These are phyloP conservation scores for Petrocephalus microphthalmus DNA, from an alignment of 2,113 vertebrate species.

Conservation along the genomic window DNA sequence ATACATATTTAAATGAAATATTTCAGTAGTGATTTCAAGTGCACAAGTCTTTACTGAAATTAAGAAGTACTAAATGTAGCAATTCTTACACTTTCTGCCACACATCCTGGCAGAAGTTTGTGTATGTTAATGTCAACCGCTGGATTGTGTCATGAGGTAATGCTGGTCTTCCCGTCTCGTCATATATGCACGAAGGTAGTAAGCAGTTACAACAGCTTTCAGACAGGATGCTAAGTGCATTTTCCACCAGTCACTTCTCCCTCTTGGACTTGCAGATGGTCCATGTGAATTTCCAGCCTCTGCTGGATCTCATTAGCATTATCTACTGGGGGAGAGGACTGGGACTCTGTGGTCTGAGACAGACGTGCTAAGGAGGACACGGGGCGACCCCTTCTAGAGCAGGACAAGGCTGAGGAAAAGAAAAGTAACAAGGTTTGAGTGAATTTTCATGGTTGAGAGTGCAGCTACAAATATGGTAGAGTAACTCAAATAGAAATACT, in stretches of 20 bases:
- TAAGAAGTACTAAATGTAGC: background rate
- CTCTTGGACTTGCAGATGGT: background rate
- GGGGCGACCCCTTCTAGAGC: conserved; percentile 32
- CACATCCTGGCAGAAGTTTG: background rate
- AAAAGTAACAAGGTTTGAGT: background rate
- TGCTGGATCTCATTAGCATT: background rate
- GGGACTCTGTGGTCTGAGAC: background rate
- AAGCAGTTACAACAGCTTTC: background rate
- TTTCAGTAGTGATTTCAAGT: background rate
- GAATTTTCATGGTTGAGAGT: background rate
- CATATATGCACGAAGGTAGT: background rate
- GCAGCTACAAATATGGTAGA: background rate
- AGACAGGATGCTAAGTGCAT: too few species aligned
- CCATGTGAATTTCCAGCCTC: background rate
- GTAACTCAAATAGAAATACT: background rate
- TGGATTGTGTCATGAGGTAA: background rate
- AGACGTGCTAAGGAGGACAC: conserved; percentile 32
- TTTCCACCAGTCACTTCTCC: background rate
- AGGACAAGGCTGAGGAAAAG: conserved; percentile 28
- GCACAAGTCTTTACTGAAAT: background rate
- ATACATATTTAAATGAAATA: background rate
- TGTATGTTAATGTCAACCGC: background rate
- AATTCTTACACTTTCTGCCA: background rate
- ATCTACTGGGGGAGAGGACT: background rate
- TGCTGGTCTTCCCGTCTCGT: background rate